Evolutionary conservation across 1,140 invertebrate species (phyloP).

Genomic region (Solenopsis fugax): DNA sequence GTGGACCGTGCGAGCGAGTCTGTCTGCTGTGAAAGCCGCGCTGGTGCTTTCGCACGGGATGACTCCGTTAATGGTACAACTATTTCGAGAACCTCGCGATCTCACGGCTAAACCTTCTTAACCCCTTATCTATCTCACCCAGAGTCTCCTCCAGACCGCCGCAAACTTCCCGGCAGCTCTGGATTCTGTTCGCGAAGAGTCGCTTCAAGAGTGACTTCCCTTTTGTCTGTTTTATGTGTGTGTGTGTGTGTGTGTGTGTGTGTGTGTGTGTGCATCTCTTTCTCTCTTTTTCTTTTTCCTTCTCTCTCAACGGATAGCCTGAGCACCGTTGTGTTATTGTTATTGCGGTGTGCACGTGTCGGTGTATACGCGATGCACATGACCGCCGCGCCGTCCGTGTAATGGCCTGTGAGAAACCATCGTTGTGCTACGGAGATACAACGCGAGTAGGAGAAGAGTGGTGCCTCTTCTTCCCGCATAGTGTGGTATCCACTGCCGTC

Average conservation of each 20-base stretch:
- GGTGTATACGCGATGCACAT: constrained; percentile 63
- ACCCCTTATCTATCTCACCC: constrained; percentile 80
- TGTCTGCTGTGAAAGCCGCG: constrained; percentile 43
- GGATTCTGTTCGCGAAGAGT: constrained; percentile 51
- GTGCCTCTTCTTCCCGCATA: constrained; percentile 10
- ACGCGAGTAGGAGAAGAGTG: constrained; percentile 60
- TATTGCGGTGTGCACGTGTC: constrained; percentile 70
- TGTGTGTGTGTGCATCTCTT: background rate
- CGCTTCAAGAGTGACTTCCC: constrained; percentile 39
- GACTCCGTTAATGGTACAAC: constrained; percentile 80
- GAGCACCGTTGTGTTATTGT: constrained; percentile 76
- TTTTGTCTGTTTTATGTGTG: background rate
- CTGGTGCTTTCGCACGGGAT: constrained; percentile 73
- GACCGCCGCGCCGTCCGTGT: constrained; percentile 59
- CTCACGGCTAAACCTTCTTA: constrained; percentile 80
- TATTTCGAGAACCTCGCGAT: constrained; percentile 82
- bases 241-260: no score
- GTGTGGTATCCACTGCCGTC: constrained; percentile 44
- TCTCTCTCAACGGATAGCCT: background rate
- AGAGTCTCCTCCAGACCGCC: constrained; percentile 48
- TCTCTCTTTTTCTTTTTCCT: background rate
- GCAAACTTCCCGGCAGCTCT: constrained; percentile 60
- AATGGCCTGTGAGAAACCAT: constrained; percentile 77
- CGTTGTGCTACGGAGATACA: constrained; percentile 68
- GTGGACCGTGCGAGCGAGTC: constrained; percentile 65